Evolutionary conservation across 1,140 invertebrate genomes (phyloP), one percentile per base, ranked within the genome.

Genomic region (Heliconius eleuchia): DNA sequence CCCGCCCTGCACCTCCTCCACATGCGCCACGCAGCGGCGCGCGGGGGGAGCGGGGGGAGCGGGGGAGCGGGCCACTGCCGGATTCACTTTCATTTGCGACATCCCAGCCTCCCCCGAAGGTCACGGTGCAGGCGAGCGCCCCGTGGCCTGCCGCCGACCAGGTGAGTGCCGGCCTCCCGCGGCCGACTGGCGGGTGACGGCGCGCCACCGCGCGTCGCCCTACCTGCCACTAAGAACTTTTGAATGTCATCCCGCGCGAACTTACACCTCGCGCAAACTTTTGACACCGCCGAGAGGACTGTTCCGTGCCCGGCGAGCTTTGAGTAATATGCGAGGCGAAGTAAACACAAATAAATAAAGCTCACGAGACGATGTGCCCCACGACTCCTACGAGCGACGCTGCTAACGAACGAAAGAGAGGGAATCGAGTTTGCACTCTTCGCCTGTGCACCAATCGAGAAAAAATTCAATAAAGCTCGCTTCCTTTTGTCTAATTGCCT

Each of bases 1-100:
- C 89, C 91, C 91, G 91, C 91, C 92, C 92, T 93, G 91, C 90
- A 90, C 91, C 92, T 91, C 91, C 90, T 94, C 92, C 92, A 92
- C 93, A 94, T 95, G 93, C 94, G 94, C 94, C 91, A 93, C 91
- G 93, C 94, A 92, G 89, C 92, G 92, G 93, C 94, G 94, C 93
- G 88, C 88, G 91, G 86, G 83, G 88, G 91, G 89, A 66, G 88
- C 88, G 91, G 86, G 83, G 88, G 91, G 89, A 66, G 23, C 57
- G 57, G 87, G 87, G 87, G 42, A 46, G 42, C 42, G 42, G 42
- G 42, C 42, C 42, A 86, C 85, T 90, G 88, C 90, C 87, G 88
- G 88, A 92, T 95, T 95, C 94, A 95, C 94, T 95, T 95, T 95
- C 94, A 93, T 93, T 94, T 92, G 92, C 90, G 93, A 92, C 90